These are phyloP conservation scores for Scelioninae gen. 2 DNA, from an alignment of 2,888 invertebrate genomes.

Conservation along the genomic window DNA sequence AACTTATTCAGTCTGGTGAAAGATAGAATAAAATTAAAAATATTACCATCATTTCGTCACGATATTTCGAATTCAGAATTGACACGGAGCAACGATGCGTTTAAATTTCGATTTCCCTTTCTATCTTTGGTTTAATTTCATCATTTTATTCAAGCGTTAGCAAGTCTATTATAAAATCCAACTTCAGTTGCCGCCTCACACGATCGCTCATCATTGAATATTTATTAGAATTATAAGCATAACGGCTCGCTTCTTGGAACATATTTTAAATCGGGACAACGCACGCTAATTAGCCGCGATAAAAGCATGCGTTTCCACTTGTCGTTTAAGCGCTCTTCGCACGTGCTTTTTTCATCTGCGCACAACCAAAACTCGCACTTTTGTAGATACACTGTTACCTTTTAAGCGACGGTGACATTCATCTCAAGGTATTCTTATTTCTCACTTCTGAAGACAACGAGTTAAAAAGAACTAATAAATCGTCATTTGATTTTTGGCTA, in stretches of 20 bases:
- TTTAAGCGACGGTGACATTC: slow-evolving; percentile 3
- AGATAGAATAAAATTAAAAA: too few relatives aligned
- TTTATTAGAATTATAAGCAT: slow-evolving; percentile 48
- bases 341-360: slow-evolving; percentile 15
- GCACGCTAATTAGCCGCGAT: slow-evolving; percentile 37
- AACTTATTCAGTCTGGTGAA: too few relatives aligned
- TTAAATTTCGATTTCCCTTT: slow-evolving; percentile 30
- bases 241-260: slow-evolving; percentile 43
- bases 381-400: slow-evolving; percentile 10
- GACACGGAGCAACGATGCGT: slow-evolving; percentile 1
- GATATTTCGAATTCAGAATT: neutral
- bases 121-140: slow-evolving; percentile 15
- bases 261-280: slow-evolving; percentile 45
- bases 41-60: neutral
- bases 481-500: slow-evolving; percentile 6
- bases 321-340: slow-evolving; percentile 35
- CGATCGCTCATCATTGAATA: slow-evolving; percentile 43
- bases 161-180: slow-evolving; percentile 34
- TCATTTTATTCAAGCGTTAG: slow-evolving; percentile 40
- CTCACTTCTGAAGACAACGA: neutral
- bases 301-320: slow-evolving; percentile 30
- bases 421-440: neutral
- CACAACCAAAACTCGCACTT: slow-evolving; percentile 1
- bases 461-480: slow-evolving; percentile 1
- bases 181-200: slow-evolving; percentile 9